Percentiles rank a stretch among this genome's conserved stretches.
These are phyloP conservation scores for Apolygus lucorum DNA, from an alignment of 1,140 invertebrate genomes.

Conservation along the genomic window DNA sequence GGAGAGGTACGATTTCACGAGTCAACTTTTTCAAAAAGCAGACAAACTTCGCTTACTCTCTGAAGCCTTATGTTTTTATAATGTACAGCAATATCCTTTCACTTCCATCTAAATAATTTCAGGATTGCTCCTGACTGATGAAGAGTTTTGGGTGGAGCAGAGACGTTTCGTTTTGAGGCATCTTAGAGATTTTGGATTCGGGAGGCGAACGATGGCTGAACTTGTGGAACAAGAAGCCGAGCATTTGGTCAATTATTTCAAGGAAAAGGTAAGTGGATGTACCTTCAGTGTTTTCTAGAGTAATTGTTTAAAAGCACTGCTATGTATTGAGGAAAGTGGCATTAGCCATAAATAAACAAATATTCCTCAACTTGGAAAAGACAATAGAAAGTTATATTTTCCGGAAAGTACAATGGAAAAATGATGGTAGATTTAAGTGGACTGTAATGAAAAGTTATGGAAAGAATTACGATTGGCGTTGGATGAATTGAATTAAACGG, in stretches of 20 bases:
- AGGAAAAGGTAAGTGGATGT: constrained; percentile 38
- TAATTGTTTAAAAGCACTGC: background rate
- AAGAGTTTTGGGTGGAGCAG: constrained; percentile 73
- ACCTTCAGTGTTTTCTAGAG: background rate
- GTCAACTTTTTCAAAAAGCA: too few species aligned
- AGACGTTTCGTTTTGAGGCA: constrained; percentile 67
- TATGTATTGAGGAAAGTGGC: background rate
- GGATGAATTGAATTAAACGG: too few species aligned
- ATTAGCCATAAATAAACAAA: too few species aligned
- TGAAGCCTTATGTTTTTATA: too few species aligned
- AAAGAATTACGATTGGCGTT: too few species aligned
- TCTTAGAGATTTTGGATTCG: constrained; percentile 71
- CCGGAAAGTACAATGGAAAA: too few species aligned
- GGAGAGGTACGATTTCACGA: constrained; percentile 36
- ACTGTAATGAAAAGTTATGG: too few species aligned
- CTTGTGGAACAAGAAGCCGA: constrained; percentile 59
- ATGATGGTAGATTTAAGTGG: background rate
- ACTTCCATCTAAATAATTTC: too few species aligned
- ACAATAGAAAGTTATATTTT: too few species aligned
- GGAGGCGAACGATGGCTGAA: constrained; percentile 60
- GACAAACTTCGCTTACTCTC: too few species aligned
- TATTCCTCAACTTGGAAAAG: too few species aligned
- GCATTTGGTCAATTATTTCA: constrained; percentile 48
- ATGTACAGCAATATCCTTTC: too few species aligned
- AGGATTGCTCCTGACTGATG: constrained; percentile 62